A percentile compares a stretch with the other conserved stretches of the same genome.
Evolutionary conservation across 2,888 invertebrate genomes (phyloP).

Genomic region (Heliconius sara): DNA sequence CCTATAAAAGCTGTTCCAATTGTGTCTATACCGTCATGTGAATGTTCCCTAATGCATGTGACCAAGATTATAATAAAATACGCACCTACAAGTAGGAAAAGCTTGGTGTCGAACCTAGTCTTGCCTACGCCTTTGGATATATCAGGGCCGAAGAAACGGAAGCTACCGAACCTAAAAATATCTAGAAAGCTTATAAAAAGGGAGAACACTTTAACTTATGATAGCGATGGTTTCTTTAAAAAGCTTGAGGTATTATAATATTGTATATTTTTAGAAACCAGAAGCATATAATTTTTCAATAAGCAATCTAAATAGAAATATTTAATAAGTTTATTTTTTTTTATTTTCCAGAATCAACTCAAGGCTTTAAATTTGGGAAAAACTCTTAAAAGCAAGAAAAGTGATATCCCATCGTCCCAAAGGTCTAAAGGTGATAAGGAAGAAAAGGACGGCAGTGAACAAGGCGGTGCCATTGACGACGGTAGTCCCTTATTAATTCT

Average conservation of each 20-base stretch:
- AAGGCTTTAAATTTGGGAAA: slow-evolving; percentile 75
- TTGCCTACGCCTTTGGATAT: slow-evolving; percentile 69
- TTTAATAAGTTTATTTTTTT: neutral
- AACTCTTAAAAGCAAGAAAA: slow-evolving; percentile 63
- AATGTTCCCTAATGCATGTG: slow-evolving; percentile 71
- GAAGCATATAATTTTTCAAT: neutral
- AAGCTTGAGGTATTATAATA: slow-evolving; percentile 72
- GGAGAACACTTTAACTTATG: slow-evolving; percentile 59
- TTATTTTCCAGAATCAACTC: slow-evolving; percentile 70
- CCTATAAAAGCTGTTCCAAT: slow-evolving; percentile 53
- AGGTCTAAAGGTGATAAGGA: slow-evolving; percentile 70
- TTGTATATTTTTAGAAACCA: neutral
- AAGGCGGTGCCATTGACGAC: slow-evolving; percentile 64
- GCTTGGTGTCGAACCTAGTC: slow-evolving; percentile 67
- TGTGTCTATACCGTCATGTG: slow-evolving; percentile 60
- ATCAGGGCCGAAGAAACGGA: slow-evolving; percentile 67
- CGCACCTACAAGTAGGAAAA: slow-evolving; percentile 67
- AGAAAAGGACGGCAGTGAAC: slow-evolving; percentile 58
- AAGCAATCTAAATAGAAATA: no score
- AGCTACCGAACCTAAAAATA: slow-evolving; percentile 63
- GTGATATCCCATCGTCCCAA: slow-evolving; percentile 64
- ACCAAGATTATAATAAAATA: slow-evolving; percentile 70
- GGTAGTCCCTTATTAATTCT: slow-evolving; percentile 30
- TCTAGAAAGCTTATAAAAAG: slow-evolving; percentile 60
- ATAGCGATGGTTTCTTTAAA: slow-evolving; percentile 73